These are phyloP conservation scores for Apostichopus californicus DNA, from an alignment of 35 echinoderm and acorn worm species.

Conservation along the genomic window DNA sequence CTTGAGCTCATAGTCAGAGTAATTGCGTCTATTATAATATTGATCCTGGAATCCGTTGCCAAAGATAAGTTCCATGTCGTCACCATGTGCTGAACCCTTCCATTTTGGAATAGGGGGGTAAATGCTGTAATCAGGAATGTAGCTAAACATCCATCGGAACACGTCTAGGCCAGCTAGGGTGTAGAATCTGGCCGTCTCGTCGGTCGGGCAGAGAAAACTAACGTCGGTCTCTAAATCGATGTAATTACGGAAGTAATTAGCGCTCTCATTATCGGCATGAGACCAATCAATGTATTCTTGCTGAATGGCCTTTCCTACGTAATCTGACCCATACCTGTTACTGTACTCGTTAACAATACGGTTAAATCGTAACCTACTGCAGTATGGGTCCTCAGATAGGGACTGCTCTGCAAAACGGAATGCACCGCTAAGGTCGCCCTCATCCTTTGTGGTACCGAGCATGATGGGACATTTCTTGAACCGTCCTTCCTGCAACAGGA, in stretches of 20 bases:
- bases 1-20: conserved; percentile 63
- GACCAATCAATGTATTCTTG: conserved; percentile 85
- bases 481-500: conserved; percentile 32
- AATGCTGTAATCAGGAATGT: conserved; percentile 51
- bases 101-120: conserved; percentile 37
- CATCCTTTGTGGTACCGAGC: conserved; percentile 66
- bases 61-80: conserved; percentile 78
- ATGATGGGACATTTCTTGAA: conserved; percentile 66
- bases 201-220: conserved; percentile 69
- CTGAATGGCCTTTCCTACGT: conserved; percentile 54
- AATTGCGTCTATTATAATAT: conserved; percentile 35
- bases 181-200: conserved; percentile 58
- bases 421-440: conserved; percentile 43
- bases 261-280: conserved; percentile 61
- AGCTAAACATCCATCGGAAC: conserved; percentile 57
- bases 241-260: conserved; percentile 61
- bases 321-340: conserved; percentile 2
- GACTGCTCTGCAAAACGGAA: conserved; percentile 32
- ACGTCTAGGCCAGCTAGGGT: conserved; percentile 26
- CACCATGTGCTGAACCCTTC: conserved; percentile 67
- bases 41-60: conserved; percentile 51
- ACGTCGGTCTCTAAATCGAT: conserved; percentile 65
- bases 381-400: conserved; percentile 26
- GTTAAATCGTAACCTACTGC: conserved; percentile 41
- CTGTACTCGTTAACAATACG: conserved; percentile 21